These are phyloP conservation scores for Actinostola sp. DNA, from an alignment of 92 coral and sea anemone species.

Conservation along the genomic window DNA sequence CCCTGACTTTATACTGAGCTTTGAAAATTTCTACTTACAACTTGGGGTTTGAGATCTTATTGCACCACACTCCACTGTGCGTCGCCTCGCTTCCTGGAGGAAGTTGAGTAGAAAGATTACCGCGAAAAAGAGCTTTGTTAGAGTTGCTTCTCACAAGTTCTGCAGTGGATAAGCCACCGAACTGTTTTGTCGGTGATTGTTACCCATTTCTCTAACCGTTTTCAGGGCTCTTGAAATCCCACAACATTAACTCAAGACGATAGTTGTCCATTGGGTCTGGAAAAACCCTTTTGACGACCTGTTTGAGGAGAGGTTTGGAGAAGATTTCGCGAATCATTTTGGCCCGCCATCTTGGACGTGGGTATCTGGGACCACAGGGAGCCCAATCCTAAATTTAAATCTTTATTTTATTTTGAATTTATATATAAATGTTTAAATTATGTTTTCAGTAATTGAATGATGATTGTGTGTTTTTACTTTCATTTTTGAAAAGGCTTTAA, in stretches of 20 bases:
- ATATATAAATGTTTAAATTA: too few species aligned
- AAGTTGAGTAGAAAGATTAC: conserved; percentile 79
- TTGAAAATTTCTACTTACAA: conserved; percentile 82
- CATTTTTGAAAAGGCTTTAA: too few species aligned
- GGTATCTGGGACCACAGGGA: neutral
- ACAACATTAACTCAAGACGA: conserved; percentile 76
- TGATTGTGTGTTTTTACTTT: too few species aligned
- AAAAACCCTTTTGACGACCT: conserved; percentile 70
- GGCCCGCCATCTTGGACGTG: conserved; percentile 75
- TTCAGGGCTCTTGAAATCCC: conserved; percentile 79
- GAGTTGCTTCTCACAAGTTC: conserved; percentile 77
- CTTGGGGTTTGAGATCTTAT: conserved; percentile 85
- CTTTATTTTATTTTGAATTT: too few species aligned
- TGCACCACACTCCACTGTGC: conserved; percentile 92
- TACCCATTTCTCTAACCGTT: conserved; percentile 80
- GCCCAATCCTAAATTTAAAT: neutral
- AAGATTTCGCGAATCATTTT: conserved; percentile 51
- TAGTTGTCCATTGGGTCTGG: conserved; percentile 89
- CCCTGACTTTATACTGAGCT: too few species aligned
- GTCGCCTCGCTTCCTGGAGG: conserved; percentile 79
- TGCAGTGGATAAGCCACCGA: conserved; percentile 88
- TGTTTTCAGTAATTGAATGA: too few species aligned
- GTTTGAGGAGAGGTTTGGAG: conserved; percentile 61
- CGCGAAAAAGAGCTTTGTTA: conserved; percentile 81
- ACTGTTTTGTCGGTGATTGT: conserved; percentile 81